Conservation (phyloP, 2,888 invertebrate genomes). For the Epirrita christyi region DNA sequence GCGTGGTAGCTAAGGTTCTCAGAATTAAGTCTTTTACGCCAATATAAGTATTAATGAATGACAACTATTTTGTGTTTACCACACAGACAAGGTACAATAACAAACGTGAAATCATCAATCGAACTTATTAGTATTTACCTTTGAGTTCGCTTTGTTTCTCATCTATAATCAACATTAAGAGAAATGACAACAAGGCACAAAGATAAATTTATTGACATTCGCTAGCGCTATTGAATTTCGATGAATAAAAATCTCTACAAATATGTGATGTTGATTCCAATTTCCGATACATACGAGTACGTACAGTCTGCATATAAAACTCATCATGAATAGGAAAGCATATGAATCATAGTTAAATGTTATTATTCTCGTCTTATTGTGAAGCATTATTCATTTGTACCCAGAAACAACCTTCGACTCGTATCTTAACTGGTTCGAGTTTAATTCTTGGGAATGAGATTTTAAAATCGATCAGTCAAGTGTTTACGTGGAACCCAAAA, state of each 20-base stretch:
- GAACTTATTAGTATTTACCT: too few relatives aligned
- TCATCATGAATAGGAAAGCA: slow-evolving; percentile 38
- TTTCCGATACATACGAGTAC: slow-evolving; percentile 33
- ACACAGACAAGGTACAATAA: too few relatives aligned
- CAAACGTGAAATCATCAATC: too few relatives aligned
- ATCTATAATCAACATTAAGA: too few relatives aligned
- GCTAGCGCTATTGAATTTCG: neutral
- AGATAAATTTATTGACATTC: neutral
- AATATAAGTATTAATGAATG: too few relatives aligned
- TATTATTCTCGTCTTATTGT: slow-evolving; percentile 38
- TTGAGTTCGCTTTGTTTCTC: too few relatives aligned
- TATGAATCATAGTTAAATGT: slow-evolving; percentile 44
- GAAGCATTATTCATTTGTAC: slow-evolving; percentile 62
- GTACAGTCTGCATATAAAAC: slow-evolving; percentile 27
- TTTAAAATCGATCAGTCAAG: slow-evolving; percentile 5
- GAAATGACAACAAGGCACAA: neutral
- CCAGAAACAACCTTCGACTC: slow-evolving; percentile 54
- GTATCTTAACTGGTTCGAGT: slow-evolving; percentile 3
- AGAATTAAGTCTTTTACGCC: too few relatives aligned
- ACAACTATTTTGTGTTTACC: too few relatives aligned
- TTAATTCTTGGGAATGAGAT: slow-evolving; percentile 12
- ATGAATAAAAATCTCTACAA: neutral
- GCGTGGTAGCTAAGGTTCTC: too few relatives aligned
- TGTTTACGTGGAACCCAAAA: neutral
- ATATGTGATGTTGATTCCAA: too few relatives aligned